A percentile compares a stretch with the other conserved stretches of the same genome.
Conservation (phyloP, 2,888 invertebrate genomes). For the Cacoxenus indagator region DNA sequence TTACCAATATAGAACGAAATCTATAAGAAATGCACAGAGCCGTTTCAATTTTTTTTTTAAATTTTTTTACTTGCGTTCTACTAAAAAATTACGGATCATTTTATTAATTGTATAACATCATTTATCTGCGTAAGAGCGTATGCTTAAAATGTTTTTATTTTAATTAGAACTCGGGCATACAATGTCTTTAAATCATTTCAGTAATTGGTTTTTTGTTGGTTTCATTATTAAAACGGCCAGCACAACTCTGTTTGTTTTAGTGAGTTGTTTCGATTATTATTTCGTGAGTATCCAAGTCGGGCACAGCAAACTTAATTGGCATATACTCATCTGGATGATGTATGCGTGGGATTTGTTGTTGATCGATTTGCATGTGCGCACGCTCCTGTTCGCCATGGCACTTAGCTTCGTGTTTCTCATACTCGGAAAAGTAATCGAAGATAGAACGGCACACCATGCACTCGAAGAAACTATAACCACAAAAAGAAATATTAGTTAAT, state of each 20-base stretch:
- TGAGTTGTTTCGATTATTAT: conserved; percentile 68
- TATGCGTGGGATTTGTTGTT: conserved; percentile 51
- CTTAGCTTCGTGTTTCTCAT: conserved; percentile 66
- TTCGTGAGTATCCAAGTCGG: conserved; percentile 66
- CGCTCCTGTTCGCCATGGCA: conserved; percentile 60
- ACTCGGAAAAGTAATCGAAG: conserved; percentile 66
- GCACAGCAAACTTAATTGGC: conserved; percentile 64
- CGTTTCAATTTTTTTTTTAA: background rate
- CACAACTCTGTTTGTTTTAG: conserved; percentile 36
- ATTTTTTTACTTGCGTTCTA: background rate
- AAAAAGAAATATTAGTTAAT: background rate
- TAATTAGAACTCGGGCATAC: background rate
- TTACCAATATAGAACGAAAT: too few relatives aligned
- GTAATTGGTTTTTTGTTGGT: conserved; percentile 24
- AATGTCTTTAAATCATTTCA: conserved; percentile 1
- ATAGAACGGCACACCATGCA: conserved; percentile 67
- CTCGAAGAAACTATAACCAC: conserved; percentile 63
- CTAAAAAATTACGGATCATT: too few relatives aligned
- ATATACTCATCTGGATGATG: conserved; percentile 61
- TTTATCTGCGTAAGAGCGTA: conserved; percentile 5
- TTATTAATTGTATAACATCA: too few relatives aligned
- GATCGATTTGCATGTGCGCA: conserved; percentile 50
- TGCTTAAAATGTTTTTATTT: conserved; percentile 15
- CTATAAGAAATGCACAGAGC: too few relatives aligned
- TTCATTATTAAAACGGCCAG: conserved; percentile 15